Base-by-base conservation (phyloP, 1,140 invertebrate species). In the Drosophila bifasciata region DNA sequence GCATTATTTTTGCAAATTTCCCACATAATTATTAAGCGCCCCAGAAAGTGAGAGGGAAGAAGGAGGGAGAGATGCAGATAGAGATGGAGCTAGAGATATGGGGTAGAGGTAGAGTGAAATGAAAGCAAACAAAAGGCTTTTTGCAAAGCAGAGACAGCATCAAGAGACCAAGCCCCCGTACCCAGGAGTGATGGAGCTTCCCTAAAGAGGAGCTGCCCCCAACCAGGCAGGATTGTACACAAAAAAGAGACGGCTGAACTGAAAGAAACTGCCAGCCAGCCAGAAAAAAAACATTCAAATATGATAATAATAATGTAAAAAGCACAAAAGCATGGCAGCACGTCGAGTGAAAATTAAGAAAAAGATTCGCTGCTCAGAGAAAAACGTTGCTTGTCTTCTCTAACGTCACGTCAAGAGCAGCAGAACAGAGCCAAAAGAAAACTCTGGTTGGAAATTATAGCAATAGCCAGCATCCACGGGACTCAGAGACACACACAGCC, bases 261-360 rank as follows among this genome's bases (percentile, higher is more conserved):
- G 70, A 32, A 49, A 48, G 43, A 49, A 46, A 66, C 59, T 36
- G 21, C 45, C 8, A 32, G 28, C 25, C 32, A 51, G 28, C 23
- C 46, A 19, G 39, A 41, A 44, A 53, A 70, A 52, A 71, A 53
- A 85, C 77, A 85, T 85, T 76, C 81, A 85, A 85, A 85, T 85
- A 85, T 86, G 73, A 85, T 85, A 85, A 86, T 85, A 80, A 85
- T 86, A 86, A 81, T 81, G 78, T 86, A 70, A 69, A 80, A 77
- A 51, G 49, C 52, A 60, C 66, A 64, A 83, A 79, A 66, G 64
- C 76, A 75, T 66, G 76, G 76, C 53, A 76, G 78, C 76, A 84
- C 81, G 81, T 86, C 76, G 86, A 85, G 80, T 85, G 80, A 85
- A 85, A 85, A 85, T 85, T 81, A 80, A 81, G 76, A 36, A 71